Evolutionary conservation across 2,797 vertebrate genomes (phyloP).

Genomic region (Tokudaia muenninki): DNA sequence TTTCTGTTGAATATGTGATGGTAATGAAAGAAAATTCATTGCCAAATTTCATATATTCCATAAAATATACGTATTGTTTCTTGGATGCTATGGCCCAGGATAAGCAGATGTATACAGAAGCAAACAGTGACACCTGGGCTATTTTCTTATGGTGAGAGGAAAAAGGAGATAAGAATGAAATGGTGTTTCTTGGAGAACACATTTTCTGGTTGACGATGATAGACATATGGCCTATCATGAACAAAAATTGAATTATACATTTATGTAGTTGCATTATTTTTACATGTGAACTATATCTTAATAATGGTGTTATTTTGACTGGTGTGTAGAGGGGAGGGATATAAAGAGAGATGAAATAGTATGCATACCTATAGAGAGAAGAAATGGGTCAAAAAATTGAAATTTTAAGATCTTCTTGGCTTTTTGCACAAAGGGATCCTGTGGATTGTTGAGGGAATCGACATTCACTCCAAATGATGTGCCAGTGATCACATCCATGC

Average conservation of each 20-base stretch:
- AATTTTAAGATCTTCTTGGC: neutral
- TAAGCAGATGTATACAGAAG: neutral
- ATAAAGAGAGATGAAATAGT: neutral
- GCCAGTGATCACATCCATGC: neutral
- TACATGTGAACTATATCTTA: neutral
- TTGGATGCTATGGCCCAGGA: neutral
- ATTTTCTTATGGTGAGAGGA: neutral
- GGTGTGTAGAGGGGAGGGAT: too few relatives aligned
- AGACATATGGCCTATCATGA: neutral
- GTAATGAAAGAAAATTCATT: neutral
- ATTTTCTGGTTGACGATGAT: neutral
- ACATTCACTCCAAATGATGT: neutral
- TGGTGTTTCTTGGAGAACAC: neutral
- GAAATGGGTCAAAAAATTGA: neutral
- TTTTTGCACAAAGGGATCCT: neutral
- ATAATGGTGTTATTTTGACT: neutral
- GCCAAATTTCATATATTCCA: neutral
- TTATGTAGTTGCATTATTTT: neutral
- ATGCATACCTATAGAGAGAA: neutral
- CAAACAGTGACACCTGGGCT: neutral
- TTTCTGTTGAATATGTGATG: neutral
- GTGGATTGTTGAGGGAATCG: constrained; percentile 10
- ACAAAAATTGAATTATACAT: neutral
- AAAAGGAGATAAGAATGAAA: neutral
- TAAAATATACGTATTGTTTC: neutral